Percentiles rank a stretch among this genome's conserved stretches.
Evolutionary conservation across 1,140 invertebrate species (phyloP).

Genomic region (Macrocentrus cingulum): DNA sequence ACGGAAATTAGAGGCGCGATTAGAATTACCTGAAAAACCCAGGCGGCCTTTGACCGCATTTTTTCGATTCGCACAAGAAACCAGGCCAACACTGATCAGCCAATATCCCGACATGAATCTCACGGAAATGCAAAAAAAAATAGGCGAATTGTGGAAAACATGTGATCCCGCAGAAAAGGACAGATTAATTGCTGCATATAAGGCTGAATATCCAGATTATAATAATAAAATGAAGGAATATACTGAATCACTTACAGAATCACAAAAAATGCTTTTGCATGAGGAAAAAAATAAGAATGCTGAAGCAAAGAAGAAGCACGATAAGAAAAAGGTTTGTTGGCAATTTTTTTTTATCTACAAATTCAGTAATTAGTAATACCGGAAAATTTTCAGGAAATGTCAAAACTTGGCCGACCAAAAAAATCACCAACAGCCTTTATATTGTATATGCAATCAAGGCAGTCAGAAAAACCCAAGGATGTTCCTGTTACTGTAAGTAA

Average conservation of each 20-base stretch:
- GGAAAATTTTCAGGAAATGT: constrained; percentile 52
- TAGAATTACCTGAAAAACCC: constrained; percentile 57
- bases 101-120: constrained; percentile 47
- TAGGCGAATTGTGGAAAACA: constrained; percentile 58
- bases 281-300: constrained; percentile 43
- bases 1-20: constrained; percentile 33
- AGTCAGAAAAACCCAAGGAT: constrained; percentile 43
- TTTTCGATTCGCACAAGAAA: constrained; percentile 50
- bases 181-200: constrained; percentile 45
- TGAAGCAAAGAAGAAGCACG: constrained; percentile 38
- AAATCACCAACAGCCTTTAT: constrained; percentile 59
- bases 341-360: background rate
- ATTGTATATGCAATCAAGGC: constrained; percentile 47
- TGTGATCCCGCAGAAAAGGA: too few species aligned
- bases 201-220: constrained; percentile 50
- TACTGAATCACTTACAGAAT: constrained; percentile 52
- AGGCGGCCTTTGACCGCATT: constrained; percentile 59
- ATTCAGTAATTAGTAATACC: background rate
- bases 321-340: constrained; percentile 47
- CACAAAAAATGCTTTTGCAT: constrained; percentile 48
- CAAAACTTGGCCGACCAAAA: constrained; percentile 58
- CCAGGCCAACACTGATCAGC: constrained; percentile 42
- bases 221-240: constrained; percentile 49
- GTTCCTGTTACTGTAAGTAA: constrained; percentile 35
- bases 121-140: constrained; percentile 45